Evolutionary conservation across 2,888 invertebrate genomes (phyloP), one percentile per base, ranked within the genome.

Genomic region (Melolontha melolontha): DNA sequence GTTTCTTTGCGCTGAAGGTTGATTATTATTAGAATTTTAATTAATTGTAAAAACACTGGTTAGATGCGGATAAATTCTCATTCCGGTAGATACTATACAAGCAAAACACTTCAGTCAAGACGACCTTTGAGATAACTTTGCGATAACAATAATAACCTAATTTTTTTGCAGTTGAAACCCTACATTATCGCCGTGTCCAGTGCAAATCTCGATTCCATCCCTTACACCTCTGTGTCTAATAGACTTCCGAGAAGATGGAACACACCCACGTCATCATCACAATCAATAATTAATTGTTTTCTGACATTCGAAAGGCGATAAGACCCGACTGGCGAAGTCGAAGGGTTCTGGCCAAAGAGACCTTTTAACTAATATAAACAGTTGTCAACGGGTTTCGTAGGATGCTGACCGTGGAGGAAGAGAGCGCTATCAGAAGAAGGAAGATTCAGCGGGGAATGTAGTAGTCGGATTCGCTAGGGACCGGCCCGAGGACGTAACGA

Each of bases 271-370:
- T 42, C 57, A 57, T 27, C 44, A 57, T 42, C 57, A 44, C 57
- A 14, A 57, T 57, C 57, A 57, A 57, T 64, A 64, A 64, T 64
- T 64, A 64, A 64, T 64, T 64, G 52, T 64, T 64, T 64, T 64
- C 50, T 22, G 51, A 52, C 51, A 50, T 51, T 39, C 27, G 41
- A 17, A 41, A 64, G 12, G 51, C 52, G 41, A 64, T 50, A 40
- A 63, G 40, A 49, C 34, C 17, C 64, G 14, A 50, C 27, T n/a
- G 39, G 2, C 39, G 27, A 14, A 64, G 22, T 27, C 51, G 42
- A 55, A 55, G n/a, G 54, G n/a, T 40, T 10, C 34, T 8, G n/a
- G 17, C 49, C 50, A n/a, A 40, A 63, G 40, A 12, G 41, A 17
- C 51, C 27, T 22, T 42, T 41, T 6, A 41, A n/a, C 51, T 49